These are phyloP conservation scores for Camelus bactrianus DNA, from an alignment of 2,113 vertebrate species.

Conservation along the genomic window DNA sequence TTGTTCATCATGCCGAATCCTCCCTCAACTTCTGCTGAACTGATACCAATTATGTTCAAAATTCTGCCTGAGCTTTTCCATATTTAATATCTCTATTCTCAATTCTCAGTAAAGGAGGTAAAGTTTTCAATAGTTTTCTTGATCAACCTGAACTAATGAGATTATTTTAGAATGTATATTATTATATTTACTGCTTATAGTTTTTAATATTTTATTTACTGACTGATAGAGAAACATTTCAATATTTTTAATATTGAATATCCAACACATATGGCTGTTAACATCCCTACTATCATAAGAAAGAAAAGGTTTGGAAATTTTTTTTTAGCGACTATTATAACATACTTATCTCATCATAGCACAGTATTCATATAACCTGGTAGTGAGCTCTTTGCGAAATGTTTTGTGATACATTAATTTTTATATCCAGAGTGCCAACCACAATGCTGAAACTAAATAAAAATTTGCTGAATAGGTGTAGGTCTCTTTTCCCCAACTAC, in stretches of 20 bases:
- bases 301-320: background rate
- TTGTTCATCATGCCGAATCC: background rate
- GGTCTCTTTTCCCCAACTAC: background rate
- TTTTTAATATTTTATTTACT: background rate
- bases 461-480: background rate
- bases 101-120: background rate
- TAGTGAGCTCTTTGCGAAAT: background rate
- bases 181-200: background rate
- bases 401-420: background rate
- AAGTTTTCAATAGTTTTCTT: background rate
- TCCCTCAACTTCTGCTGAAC: background rate
- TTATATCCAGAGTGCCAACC: background rate
- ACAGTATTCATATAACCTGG: background rate
- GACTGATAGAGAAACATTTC: background rate
- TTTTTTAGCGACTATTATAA: background rate
- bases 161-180: constrained; percentile 12
- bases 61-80: background rate
- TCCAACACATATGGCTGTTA: background rate
- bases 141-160: background rate
- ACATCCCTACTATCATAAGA: background rate
- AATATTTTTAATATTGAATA: background rate
- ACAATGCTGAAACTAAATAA: background rate
- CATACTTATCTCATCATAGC: background rate
- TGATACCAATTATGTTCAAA: background rate
- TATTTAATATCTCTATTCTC: background rate